phyloP scores from a whole-genome alignment of 2,113 vertebrate species.

The Onychostruthus taczanowskii region DNA sequence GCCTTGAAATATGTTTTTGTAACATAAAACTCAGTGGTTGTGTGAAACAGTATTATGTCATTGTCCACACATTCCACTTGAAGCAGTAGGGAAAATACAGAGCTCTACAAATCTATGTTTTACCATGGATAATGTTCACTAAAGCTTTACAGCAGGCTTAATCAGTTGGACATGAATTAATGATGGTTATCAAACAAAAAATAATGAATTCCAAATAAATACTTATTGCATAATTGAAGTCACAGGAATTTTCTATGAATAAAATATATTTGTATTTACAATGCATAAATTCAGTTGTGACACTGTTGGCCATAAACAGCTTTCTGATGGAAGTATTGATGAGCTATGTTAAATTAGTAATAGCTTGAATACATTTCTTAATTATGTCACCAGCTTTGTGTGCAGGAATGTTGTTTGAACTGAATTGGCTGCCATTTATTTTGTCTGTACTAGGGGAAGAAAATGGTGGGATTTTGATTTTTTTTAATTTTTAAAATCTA shows the following conservation, averaged over 20 bases:
- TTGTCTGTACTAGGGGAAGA: background rate
- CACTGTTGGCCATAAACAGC: slow-evolving; percentile 54
- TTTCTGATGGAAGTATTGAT: slow-evolving; percentile 70
- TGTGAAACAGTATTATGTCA: background rate
- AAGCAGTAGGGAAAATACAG: slow-evolving; percentile 19
- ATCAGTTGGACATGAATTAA: slow-evolving; percentile 81
- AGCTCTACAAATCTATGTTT: slow-evolving; percentile 65
- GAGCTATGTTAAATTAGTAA: slow-evolving; percentile 78
- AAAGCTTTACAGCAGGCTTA: slow-evolving; percentile 71
- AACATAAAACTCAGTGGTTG: background rate
- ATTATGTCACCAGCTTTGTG: slow-evolving; percentile 61
- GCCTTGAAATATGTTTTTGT: background rate
- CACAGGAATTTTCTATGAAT: slow-evolving; percentile 76
- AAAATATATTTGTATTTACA: slow-evolving; percentile 82
- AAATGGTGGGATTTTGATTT: background rate
- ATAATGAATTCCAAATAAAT: slow-evolving; percentile 79
- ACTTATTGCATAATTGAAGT: slow-evolving; percentile 79
- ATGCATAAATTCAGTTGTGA: slow-evolving; percentile 64
- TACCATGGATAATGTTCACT: slow-evolving; percentile 67
- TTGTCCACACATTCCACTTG: background rate
- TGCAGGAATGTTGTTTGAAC: slow-evolving; percentile 47
- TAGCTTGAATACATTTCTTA: slow-evolving; percentile 75
- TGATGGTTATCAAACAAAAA: slow-evolving; percentile 75
- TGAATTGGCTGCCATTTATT: slow-evolving; percentile 59
- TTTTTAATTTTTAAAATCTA: background rate